Conservation (phyloP, 2,888 invertebrate species). For the Spisula solida region DNA sequence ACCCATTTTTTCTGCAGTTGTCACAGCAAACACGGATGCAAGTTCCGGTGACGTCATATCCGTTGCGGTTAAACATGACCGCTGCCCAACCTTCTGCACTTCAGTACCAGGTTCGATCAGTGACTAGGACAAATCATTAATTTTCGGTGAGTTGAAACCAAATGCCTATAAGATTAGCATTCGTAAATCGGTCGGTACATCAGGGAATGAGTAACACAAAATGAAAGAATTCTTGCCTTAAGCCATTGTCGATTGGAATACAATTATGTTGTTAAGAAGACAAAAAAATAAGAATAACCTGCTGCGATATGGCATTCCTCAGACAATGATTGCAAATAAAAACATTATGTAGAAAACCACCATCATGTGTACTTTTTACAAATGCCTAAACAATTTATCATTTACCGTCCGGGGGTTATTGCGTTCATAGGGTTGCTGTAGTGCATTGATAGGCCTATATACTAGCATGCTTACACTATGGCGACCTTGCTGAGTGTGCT, state of each 20-base stretch:
- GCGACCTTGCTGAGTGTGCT: background rate
- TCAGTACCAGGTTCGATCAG: too few species aligned
- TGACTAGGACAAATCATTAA: too few species aligned
- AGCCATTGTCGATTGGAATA: background rate
- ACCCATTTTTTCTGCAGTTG: too few species aligned
- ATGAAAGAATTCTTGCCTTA: conserved; percentile 1
- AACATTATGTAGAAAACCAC: background rate
- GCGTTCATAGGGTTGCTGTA: background rate
- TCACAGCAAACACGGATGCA: too few species aligned
- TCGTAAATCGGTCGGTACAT: too few species aligned
- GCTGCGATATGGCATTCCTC: conserved; percentile 21
- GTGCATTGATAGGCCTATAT: background rate
- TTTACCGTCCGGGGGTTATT: background rate
- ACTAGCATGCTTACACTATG: background rate
- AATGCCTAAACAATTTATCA: background rate
- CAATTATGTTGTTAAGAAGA: background rate
- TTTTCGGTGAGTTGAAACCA: too few species aligned
- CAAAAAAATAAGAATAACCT: background rate
- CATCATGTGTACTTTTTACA: background rate
- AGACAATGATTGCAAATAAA: conserved; percentile 11
- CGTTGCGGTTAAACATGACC: too few species aligned
- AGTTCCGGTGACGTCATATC: too few species aligned
- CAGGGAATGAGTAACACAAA: background rate
- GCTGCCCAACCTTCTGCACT: too few species aligned
- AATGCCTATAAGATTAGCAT: too few species aligned